These are phyloP conservation scores for Maconellicoccus hirsutus DNA, from an alignment of 1,140 invertebrate genomes.

Conservation along the genomic window DNA sequence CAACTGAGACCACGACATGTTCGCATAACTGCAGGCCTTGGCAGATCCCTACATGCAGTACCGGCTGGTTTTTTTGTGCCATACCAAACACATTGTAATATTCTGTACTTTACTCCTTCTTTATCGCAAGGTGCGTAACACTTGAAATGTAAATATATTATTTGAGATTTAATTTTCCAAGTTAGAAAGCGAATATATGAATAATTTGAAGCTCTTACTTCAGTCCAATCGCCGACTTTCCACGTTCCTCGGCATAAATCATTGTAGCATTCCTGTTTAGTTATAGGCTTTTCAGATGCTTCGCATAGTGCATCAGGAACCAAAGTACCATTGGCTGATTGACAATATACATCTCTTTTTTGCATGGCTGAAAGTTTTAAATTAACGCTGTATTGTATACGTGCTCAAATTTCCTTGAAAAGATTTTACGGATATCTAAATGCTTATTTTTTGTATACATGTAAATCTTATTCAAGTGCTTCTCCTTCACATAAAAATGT, in stretches of 20 bases:
- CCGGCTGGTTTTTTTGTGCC: slow-evolving; percentile 67
- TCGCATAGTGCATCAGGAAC: slow-evolving; percentile 50
- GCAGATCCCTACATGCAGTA: slow-evolving; percentile 60
- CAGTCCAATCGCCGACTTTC: slow-evolving; percentile 75
- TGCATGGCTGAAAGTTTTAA: slow-evolving; percentile 50
- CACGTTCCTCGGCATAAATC: slow-evolving; percentile 68
- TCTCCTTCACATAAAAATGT: neutral
- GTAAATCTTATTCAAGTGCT: neutral
- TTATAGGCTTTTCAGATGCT: slow-evolving; percentile 50
- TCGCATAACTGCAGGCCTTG: slow-evolving; percentile 60
- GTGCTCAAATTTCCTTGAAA: too few relatives aligned
- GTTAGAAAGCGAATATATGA: neutral
- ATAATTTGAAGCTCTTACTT: slow-evolving; percentile 44
- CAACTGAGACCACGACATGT: slow-evolving; percentile 57
- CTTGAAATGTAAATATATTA: slow-evolving; percentile 36
- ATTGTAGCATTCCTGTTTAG: slow-evolving; percentile 63
- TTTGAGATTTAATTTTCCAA: neutral
- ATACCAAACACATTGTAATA: slow-evolving; percentile 78
- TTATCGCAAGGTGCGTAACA: slow-evolving; percentile 63
- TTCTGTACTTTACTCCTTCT: slow-evolving; percentile 64
- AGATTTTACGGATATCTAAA: too few relatives aligned
- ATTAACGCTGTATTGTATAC: too few relatives aligned
- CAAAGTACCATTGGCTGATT: slow-evolving; percentile 48
- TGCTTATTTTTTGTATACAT: neutral
- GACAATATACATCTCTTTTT: slow-evolving; percentile 58